phyloP scores from a whole-genome alignment of 2,797 vertebrate genomes.

The Parauchenoglanis punctatus region DNA sequence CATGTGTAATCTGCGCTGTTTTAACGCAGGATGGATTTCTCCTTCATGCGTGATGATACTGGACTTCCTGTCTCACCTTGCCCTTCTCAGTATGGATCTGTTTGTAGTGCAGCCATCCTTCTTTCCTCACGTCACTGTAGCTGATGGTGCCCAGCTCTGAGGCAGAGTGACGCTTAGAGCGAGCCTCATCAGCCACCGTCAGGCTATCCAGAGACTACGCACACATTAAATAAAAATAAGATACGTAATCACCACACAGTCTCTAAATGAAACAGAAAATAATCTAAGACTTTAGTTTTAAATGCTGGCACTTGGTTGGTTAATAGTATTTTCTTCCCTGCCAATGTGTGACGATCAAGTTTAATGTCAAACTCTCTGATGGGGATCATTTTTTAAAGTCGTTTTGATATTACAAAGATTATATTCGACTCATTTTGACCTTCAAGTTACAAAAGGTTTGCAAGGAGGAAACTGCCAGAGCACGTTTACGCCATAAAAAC shows the following conservation, averaged over 20 bases:
- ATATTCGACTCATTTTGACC: background rate
- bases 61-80: constrained; percentile 79
- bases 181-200: constrained; percentile 84
- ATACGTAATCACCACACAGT: background rate
- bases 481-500: background rate
- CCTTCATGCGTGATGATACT: background rate
- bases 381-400: background rate
- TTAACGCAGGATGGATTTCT: background rate
- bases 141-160: constrained; percentile 89
- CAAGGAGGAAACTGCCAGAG: background rate
- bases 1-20: background rate
- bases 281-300: background rate
- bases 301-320: background rate
- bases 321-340: background rate
- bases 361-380: too few relatives aligned
- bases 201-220: constrained; percentile 90
- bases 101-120: constrained; percentile 97
- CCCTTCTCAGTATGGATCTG: constrained; percentile 97
- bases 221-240: constrained; percentile 2
- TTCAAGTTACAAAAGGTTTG: background rate
- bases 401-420: background rate
- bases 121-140: constrained; percentile 87
- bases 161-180: constrained; percentile 91
- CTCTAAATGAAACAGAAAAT: background rate
- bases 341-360: background rate